Evolutionary conservation across 2,113 vertebrate species (phyloP), one percentile per base, ranked within the genome.

Genomic region (Cyprinodon brontotheroides): DNA sequence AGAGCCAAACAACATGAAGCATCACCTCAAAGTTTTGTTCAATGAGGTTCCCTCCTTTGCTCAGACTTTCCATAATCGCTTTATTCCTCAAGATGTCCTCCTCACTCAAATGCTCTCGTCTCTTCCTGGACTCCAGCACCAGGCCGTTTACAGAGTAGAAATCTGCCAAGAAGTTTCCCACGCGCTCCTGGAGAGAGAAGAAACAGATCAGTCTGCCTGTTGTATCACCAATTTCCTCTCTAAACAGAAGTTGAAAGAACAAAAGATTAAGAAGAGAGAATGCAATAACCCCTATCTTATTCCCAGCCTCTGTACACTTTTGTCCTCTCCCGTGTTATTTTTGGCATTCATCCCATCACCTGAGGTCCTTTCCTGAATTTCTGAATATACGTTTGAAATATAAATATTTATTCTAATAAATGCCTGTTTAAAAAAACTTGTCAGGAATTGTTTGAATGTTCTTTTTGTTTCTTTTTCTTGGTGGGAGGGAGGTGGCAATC

Each of bases 51-150:
- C 97, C 98, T 62, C 98, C 98, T 94, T 99, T 99, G 84, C 98
- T 99, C 74, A 99, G 94, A 89, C 97, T 99, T 94, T 99, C 98
- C 98, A 99, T 98, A 88, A 99, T 98, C 66, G 98, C 98, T 92
- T 99, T 99, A 83, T 99, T 99, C 83, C 98, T 95, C 89, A 99
- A 92, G 83, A 99, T 99, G 84, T 99, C 98, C 87, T 99, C 98
- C 89, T 99, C 97, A 43, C 96, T 99, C 81, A 99, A 95, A 76
- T 99, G 98, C 73, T 99, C 98, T 73, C 98, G 93, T 80, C 98
- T 95, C 91, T 99, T 99, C 89, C 97, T 95, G 11, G 98, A 99
- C 90, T 99, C 98, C 73, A 99, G 88, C 43, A 99, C 96, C 82
- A 99, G 95, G 20, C 98, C 98, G 84, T 98, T 99, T 76, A 99